phyloP scores from a whole-genome alignment of 2,888 invertebrate genomes.

The Pheosia tremula region DNA sequence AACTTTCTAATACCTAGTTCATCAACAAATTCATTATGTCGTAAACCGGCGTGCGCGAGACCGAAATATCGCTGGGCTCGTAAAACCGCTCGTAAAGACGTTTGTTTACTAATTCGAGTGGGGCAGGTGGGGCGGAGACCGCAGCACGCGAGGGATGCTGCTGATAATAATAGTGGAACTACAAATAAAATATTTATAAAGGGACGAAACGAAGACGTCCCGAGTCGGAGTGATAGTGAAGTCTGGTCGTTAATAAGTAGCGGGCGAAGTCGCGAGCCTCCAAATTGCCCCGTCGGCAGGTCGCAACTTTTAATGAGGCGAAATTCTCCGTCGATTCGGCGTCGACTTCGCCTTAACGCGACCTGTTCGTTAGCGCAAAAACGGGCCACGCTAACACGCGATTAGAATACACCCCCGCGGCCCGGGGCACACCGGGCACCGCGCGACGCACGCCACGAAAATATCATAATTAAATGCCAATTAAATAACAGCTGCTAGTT shows the following conservation, averaged over 20 bases:
- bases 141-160: constrained; percentile 71
- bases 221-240: constrained; percentile 66
- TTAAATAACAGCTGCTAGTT: constrained; percentile 32
- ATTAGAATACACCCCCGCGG: constrained; percentile 79
- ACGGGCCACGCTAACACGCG: constrained; percentile 82
- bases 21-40: constrained; percentile 85
- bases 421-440: constrained; percentile 58
- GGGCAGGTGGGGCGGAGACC: constrained; percentile 76
- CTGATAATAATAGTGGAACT: constrained; percentile 61
- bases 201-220: constrained; percentile 37
- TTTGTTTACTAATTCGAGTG: constrained; percentile 84
- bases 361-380: constrained; percentile 84
- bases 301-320: constrained; percentile 84
- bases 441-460: constrained; percentile 17
- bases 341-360: constrained; percentile 79
- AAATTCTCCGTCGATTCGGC: constrained; percentile 79
- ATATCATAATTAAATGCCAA: constrained; percentile 9
- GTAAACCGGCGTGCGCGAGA: constrained; percentile 81
- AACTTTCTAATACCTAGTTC: constrained; percentile 83
- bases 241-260: constrained; percentile 74
- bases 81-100: constrained; percentile 83
- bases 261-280: constrained; percentile 68
- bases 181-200: constrained; percentile 44
- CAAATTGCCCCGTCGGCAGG: constrained; percentile 81
- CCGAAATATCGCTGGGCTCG: constrained; percentile 83